Evolutionary conservation across 2,888 invertebrate genomes (phyloP).

Genomic region (Ischnus inquisitorius): DNA sequence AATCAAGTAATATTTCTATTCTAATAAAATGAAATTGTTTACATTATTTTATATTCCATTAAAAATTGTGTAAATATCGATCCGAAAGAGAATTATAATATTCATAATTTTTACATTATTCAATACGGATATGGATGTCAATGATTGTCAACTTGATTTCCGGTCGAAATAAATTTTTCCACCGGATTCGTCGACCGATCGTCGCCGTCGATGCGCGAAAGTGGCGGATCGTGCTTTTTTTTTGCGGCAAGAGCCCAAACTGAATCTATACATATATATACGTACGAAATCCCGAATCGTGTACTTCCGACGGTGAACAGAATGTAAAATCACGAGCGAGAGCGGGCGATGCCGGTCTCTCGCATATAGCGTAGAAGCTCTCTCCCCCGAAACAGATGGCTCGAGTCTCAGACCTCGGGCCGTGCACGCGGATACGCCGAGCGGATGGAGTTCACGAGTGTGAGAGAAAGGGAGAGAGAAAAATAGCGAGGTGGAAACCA

Average conservation of each 20-base stretch:
- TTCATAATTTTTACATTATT: too few species aligned
- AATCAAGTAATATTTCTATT: too few species aligned
- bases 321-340: slow-evolving; percentile 80
- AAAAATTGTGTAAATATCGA: too few species aligned
- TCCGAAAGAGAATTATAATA: too few species aligned
- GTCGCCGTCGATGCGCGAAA: slow-evolving; percentile 26
- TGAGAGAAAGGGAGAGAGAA: slow-evolving; percentile 46
- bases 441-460: slow-evolving; percentile 49
- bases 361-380: slow-evolving; percentile 41
- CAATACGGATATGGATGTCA: too few species aligned
- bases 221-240: neutral
- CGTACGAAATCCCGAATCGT: slow-evolving; percentile 71
- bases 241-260: neutral
- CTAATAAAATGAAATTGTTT: too few species aligned
- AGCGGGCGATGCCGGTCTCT: slow-evolving; percentile 43
- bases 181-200: neutral
- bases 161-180: neutral
- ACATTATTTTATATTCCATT: too few species aligned
- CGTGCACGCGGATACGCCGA: slow-evolving; percentile 74
- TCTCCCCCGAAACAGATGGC: slow-evolving; percentile 82
- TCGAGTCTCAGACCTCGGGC: slow-evolving; percentile 83
- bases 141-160: neutral
- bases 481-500: slow-evolving; percentile 68
- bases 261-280: too few species aligned
- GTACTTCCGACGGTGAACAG: slow-evolving; percentile 71